Percentiles rank a stretch among this genome's conserved stretches.
phyloP scores from a whole-genome alignment of 1,140 invertebrate species.

The Drosophila aff. region DNA sequence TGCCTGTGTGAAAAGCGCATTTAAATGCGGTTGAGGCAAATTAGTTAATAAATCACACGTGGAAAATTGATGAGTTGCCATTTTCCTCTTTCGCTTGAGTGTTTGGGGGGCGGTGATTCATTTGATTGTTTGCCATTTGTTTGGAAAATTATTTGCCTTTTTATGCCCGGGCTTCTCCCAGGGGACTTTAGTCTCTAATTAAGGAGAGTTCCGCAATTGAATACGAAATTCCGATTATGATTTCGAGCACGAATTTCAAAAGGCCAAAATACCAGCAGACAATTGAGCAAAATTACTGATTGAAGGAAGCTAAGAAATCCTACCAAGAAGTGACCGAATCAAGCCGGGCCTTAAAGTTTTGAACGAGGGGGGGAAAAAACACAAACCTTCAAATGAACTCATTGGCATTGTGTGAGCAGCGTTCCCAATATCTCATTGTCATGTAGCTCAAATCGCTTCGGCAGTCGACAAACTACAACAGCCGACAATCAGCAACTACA shows the following conservation, averaged over 20 bases:
- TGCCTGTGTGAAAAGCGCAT: constrained; percentile 68
- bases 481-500: constrained; percentile 51
- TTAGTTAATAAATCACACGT: constrained; percentile 83
- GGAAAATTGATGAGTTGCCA: constrained; percentile 80
- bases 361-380: constrained; percentile 12
- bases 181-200: constrained; percentile 27
- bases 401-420: constrained; percentile 64
- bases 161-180: constrained; percentile 14
- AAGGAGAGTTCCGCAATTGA: constrained; percentile 44
- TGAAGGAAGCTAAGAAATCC: constrained; percentile 19
- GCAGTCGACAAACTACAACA: constrained; percentile 54
- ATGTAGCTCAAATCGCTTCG: constrained; percentile 68
- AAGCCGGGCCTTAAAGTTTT: constrained; percentile 25
- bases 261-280: constrained; percentile 16
- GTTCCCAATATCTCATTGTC: constrained; percentile 73
- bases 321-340: constrained; percentile 3
- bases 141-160: constrained; percentile 56
- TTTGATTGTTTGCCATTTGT: constrained; percentile 72
- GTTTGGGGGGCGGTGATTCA: constrained; percentile 26
- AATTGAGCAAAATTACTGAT: constrained; percentile 37
- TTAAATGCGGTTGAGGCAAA: constrained; percentile 78
- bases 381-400: constrained; percentile 65
- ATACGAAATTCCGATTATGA: constrained; percentile 43
- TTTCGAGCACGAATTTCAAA: constrained; percentile 37
- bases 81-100: constrained; percentile 36